Percentiles rank a stretch among this genome's conserved stretches.
Conservation (phyloP, 2,888 invertebrate genomes). For the Drosophila peninsularis region DNA sequence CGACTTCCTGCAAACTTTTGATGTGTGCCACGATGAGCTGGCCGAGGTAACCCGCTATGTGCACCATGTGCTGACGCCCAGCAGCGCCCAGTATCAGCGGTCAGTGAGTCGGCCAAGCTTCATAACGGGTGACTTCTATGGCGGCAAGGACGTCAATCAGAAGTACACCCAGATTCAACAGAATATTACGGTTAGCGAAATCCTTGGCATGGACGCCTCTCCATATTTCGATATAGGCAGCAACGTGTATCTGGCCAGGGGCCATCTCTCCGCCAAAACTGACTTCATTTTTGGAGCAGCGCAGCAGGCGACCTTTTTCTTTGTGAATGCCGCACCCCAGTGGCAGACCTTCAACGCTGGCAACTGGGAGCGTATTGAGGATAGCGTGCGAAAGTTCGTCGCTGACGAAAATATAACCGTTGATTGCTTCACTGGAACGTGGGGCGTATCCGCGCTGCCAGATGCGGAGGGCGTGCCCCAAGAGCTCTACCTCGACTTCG, state of each 20-base stretch:
- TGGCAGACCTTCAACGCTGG: conserved; percentile 87
- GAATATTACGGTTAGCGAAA: conserved; percentile 78
- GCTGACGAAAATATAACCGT: conserved; percentile 78
- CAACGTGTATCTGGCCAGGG: conserved; percentile 84
- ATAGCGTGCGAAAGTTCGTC: conserved; percentile 85
- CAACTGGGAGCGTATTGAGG: conserved; percentile 87
- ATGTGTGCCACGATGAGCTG: conserved; percentile 84
- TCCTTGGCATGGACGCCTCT: conserved; percentile 81
- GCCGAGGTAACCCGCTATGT: conserved; percentile 83
- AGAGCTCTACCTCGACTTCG: conserved; percentile 82
- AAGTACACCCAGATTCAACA: conserved; percentile 83
- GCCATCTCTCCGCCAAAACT: conserved; percentile 86
- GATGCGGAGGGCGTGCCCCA: conserved; percentile 83
- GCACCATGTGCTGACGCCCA: conserved; percentile 83
- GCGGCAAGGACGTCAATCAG: conserved; percentile 76
- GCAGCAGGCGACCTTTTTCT: conserved; percentile 86
- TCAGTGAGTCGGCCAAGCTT: conserved; percentile 82
- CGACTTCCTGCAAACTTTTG: conserved; percentile 82
- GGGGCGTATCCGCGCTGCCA: conserved; percentile 86
- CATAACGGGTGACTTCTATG: conserved; percentile 82
- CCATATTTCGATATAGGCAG: conserved; percentile 68
- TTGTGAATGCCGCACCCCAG: conserved; percentile 86
- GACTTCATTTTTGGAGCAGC: conserved; percentile 86
- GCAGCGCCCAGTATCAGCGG: conserved; percentile 84
- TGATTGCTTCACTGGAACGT: conserved; percentile 86